Conservation (phyloP, 2,113 vertebrate species). For the Syngnathus typhle region DNA sequence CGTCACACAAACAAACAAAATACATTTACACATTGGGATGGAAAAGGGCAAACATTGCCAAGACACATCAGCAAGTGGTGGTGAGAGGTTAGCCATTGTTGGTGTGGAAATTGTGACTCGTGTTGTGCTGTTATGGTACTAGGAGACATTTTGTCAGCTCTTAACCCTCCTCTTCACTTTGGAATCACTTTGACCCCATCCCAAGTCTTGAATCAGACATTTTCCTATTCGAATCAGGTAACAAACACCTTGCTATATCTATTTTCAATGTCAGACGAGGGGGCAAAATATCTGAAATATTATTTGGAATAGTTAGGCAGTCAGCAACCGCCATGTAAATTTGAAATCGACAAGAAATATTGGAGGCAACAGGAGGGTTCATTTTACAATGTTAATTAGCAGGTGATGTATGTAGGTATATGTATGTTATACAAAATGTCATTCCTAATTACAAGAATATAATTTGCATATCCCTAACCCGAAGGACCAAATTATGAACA, state of each 20-base stretch:
- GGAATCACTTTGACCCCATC: background rate
- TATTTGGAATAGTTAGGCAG: background rate
- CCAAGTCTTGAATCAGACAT: background rate
- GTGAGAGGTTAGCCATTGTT: conserved; percentile 65
- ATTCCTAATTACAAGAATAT: background rate
- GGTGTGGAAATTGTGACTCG: conserved; percentile 4
- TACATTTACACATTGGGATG: conserved; percentile 62
- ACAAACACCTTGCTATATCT: too few relatives aligned
- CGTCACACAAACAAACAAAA: conserved; percentile 22
- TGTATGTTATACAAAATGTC: too few relatives aligned
- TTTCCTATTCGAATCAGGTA: too few relatives aligned
- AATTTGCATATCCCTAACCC: conserved; percentile 3
- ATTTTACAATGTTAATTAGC: background rate
- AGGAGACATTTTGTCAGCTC: background rate
- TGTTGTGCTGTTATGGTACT: background rate
- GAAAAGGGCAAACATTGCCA: conserved; percentile 69
- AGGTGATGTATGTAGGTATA: background rate
- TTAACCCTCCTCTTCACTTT: background rate
- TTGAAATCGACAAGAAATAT: background rate
- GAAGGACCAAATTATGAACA: background rate
- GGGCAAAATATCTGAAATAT: too few relatives aligned
- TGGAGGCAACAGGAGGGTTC: background rate
- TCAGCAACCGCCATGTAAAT: too few relatives aligned
- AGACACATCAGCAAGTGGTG: conserved; percentile 69
- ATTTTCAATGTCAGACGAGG: too few relatives aligned